These are phyloP conservation scores for Accipiter minullus DNA, from an alignment of 2,797 vertebrate species.

Conservation along the genomic window DNA sequence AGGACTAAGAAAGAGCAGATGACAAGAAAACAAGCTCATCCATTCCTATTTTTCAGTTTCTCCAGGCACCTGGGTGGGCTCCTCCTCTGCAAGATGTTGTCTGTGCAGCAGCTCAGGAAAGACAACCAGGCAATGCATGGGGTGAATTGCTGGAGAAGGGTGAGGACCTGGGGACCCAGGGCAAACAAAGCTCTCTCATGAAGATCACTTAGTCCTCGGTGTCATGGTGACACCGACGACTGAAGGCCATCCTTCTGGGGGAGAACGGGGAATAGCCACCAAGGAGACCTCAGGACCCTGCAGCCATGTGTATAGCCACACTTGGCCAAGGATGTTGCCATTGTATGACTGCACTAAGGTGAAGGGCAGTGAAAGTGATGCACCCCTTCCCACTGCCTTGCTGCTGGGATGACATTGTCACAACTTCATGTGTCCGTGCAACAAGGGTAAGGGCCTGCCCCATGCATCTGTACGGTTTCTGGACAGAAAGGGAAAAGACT, in stretches of 20 bases:
- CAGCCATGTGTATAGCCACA: too few relatives aligned
- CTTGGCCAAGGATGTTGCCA: not conserved
- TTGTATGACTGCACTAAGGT: too few relatives aligned
- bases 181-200: not conserved
- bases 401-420: not conserved
- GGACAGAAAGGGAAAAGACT: not conserved
- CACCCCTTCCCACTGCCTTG: not conserved
- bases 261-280: not conserved
- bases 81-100: not conserved
- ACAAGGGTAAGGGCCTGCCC: not conserved
- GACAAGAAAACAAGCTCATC: constrained; percentile 24
- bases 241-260: not conserved
- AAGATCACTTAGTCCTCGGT: not conserved
- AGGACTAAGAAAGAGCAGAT: constrained; percentile 23
- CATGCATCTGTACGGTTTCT: rapidly evolving
- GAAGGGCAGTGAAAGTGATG: not conserved
- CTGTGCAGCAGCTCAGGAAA: not conserved
- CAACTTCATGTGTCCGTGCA: not conserved
- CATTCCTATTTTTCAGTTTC: not conserved
- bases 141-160: not conserved
- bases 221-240: not conserved
- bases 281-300: not conserved
- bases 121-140: not conserved
- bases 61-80: constrained; percentile 26
- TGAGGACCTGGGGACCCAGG: not conserved